Percentiles rank a stretch among this genome's conserved stretches.
These are phyloP conservation scores for Melanostigma gelatinosum DNA, from an alignment of 2,113 vertebrate genomes.

Conservation along the genomic window DNA sequence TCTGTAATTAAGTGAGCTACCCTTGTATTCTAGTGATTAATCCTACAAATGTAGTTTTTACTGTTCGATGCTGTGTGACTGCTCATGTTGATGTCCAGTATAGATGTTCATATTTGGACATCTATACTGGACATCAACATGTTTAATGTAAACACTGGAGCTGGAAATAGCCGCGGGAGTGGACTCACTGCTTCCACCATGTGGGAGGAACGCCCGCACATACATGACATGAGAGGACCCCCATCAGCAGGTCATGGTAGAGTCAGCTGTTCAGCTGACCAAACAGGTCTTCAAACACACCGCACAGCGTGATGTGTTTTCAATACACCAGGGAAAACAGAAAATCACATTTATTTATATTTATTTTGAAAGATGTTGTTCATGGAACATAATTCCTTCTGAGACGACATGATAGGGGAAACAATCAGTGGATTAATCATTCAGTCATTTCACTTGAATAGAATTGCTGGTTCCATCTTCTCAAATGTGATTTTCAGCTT, in stretches of 20 bases:
- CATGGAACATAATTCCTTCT: not conserved
- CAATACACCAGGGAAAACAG: not conserved
- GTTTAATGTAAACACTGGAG: not conserved
- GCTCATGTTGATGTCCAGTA: not conserved
- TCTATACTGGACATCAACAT: too few species aligned
- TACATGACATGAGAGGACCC: not conserved
- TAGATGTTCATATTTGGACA: not conserved
- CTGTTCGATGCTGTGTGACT: not conserved
- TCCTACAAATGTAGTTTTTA: not conserved
- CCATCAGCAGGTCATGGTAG: not conserved
- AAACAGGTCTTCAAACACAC: not conserved
- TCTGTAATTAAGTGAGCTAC: not conserved
- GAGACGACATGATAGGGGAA: not conserved
- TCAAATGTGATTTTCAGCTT: too few species aligned
- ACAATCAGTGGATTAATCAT: not conserved
- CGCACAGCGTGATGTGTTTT: not conserved
- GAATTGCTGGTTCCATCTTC: not conserved
- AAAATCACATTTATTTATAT: not conserved
- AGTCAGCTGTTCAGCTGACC: not conserved
- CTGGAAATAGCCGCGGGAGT: constrained; percentile 1
- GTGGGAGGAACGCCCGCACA: not conserved
- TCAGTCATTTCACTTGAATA: not conserved
- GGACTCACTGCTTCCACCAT: not conserved
- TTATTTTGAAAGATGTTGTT: not conserved
- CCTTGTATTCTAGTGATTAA: not conserved